Percentiles rank a stretch among this genome's conserved stretches.
Conservation (phyloP, 92 coral and sea anemone species). For the Porites evermanni region DNA sequence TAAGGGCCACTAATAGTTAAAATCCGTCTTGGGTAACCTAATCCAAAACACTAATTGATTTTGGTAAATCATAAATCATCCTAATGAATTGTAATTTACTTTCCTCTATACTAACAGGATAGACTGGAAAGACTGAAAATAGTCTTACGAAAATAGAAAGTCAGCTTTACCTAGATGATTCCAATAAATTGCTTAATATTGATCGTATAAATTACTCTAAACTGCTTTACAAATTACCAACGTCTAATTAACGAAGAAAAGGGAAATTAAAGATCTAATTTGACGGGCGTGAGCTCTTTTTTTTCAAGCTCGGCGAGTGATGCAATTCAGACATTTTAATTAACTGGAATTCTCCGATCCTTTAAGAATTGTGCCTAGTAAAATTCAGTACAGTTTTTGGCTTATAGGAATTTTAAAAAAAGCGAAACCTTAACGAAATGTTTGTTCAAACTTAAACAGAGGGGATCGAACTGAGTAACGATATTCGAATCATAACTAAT, state of each 20-base stretch:
- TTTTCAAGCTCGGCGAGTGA: not conserved
- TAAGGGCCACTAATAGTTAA: too few relatives aligned
- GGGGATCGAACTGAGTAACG: not conserved
- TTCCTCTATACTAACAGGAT: too few relatives aligned
- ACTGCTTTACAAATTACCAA: not conserved
- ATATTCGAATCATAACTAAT: too few relatives aligned
- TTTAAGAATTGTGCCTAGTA: too few relatives aligned
- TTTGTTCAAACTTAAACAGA: not conserved
- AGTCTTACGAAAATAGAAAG: too few relatives aligned
- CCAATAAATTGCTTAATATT: not conserved
- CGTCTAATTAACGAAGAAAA: not conserved
- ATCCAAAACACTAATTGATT: too few relatives aligned
- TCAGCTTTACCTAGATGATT: not conserved
- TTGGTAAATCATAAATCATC: too few relatives aligned
- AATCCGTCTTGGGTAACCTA: too few relatives aligned
- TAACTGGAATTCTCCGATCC: not conserved
- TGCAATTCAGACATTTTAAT: conserved; percentile 1
- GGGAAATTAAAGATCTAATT: conserved; percentile 2
- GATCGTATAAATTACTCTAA: not conserved
- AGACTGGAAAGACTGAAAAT: too few relatives aligned
- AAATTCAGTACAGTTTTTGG: too few relatives aligned
- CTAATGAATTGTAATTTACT: not conserved
- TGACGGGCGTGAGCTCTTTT: not conserved
- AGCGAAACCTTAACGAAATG: not conserved
- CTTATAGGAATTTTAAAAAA: too few relatives aligned